These are phyloP conservation scores for Acanthornis magna DNA, from an alignment of 2,797 vertebrate species.

Conservation along the genomic window DNA sequence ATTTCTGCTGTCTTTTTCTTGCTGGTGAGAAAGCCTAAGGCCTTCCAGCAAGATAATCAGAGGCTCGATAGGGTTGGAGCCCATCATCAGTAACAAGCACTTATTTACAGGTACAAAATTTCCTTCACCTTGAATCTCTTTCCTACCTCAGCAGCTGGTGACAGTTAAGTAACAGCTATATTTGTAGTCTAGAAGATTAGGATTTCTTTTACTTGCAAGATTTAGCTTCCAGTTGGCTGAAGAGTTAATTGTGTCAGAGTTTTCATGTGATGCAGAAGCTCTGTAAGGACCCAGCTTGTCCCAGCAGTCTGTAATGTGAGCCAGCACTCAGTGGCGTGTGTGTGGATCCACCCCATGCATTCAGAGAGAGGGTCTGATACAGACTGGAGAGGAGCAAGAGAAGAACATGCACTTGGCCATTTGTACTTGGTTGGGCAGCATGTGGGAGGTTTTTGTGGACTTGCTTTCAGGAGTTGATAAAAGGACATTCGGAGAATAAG, in stretches of 20 bases:
- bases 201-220: not conserved
- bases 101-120: slow-evolving; percentile 2
- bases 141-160: not conserved
- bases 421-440: not conserved
- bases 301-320: not conserved
- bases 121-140: not conserved
- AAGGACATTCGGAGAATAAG: not conserved
- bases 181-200: not conserved
- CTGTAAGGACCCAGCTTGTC: not conserved
- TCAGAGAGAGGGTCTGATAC: not conserved
- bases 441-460: not conserved
- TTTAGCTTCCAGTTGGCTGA: not conserved
- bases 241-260: not conserved
- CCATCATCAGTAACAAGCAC: not conserved
- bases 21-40: not conserved
- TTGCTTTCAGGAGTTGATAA: not conserved
- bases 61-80: not conserved
- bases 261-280: not conserved
- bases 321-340: not conserved
- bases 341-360: not conserved
- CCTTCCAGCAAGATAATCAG: not conserved
- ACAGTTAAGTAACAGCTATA: not conserved
- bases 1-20: not conserved
- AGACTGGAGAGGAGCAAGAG: not conserved
- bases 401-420: not conserved